These are phyloP conservation scores for Adela reaumurella DNA, from an alignment of 2,888 invertebrate species.

Conservation along the genomic window DNA sequence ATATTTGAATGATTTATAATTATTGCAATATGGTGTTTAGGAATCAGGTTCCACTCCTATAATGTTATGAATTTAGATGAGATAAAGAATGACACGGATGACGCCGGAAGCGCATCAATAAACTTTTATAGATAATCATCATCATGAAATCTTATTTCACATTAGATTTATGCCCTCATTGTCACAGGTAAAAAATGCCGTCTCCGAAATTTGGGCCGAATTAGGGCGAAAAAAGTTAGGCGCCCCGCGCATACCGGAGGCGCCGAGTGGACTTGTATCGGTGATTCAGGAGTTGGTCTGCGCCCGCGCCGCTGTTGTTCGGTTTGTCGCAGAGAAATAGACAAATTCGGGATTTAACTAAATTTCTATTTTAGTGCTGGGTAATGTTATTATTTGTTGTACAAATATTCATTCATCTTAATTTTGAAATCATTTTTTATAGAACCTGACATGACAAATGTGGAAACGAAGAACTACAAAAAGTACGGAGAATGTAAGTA, in stretches of 20 bases:
- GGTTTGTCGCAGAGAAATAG: too few species aligned
- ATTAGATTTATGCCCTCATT: conserved; percentile 55
- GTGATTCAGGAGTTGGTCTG: conserved; percentile 16
- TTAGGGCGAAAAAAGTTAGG: conserved; percentile 17
- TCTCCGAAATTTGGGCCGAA: neutral
- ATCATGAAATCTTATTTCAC: conserved; percentile 34
- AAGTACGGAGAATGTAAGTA: too few species aligned
- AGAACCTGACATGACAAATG: too few species aligned
- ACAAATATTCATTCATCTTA: too few species aligned
- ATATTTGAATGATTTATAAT: too few species aligned
- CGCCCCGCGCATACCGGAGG: conserved; percentile 33
- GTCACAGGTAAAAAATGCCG: conserved; percentile 37
- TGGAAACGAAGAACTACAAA: too few species aligned
- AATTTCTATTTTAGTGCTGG: too few species aligned
- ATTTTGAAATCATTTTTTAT: too few species aligned
- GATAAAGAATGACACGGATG: too few species aligned
- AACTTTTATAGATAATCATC: conserved; percentile 56
- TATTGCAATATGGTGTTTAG: neutral
- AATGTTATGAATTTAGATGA: too few species aligned
- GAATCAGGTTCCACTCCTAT: neutral
- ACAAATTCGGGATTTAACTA: too few species aligned
- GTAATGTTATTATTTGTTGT: too few species aligned
- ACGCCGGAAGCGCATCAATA: conserved; percentile 52
- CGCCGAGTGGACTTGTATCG: conserved; percentile 14
- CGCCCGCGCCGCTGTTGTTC: conserved; percentile 21